These are phyloP conservation scores for Lobophora halterata DNA, from an alignment of 2,888 invertebrate species.

Conservation along the genomic window DNA sequence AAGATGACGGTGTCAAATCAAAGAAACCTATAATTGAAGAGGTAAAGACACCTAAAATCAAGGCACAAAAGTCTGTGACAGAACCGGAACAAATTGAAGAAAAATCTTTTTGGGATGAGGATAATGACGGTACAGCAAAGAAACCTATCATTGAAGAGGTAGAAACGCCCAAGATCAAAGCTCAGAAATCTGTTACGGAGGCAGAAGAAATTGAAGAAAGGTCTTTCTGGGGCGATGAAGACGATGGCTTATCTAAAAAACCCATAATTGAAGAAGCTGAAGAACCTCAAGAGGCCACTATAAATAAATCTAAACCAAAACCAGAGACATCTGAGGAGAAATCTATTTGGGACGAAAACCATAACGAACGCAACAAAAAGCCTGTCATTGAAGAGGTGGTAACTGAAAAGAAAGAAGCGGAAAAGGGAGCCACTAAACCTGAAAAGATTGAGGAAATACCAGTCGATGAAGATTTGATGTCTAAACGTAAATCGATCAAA, in stretches of 20 bases:
- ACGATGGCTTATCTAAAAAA: slow-evolving; percentile 48
- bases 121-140: slow-evolving; percentile 45
- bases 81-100: slow-evolving; percentile 53
- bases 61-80: slow-evolving; percentile 49
- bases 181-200: slow-evolving; percentile 48
- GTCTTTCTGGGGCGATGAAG: slow-evolving; percentile 55
- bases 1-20: slow-evolving; percentile 45
- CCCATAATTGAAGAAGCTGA: slow-evolving; percentile 47
- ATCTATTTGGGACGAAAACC: slow-evolving; percentile 67
- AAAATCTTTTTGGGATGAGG: slow-evolving; percentile 50
- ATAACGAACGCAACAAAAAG: slow-evolving; percentile 54
- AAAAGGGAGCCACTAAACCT: slow-evolving; percentile 57
- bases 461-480: slow-evolving; percentile 56
- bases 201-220: slow-evolving; percentile 50
- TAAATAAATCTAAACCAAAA: slow-evolving; percentile 43
- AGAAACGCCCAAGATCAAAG: slow-evolving; percentile 30
- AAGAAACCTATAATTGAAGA: slow-evolving; percentile 51
- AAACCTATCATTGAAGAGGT: slow-evolving; percentile 38
- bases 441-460: slow-evolving; percentile 61
- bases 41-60: slow-evolving; percentile 40
- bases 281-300: slow-evolving; percentile 35
- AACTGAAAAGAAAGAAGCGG: slow-evolving; percentile 49
- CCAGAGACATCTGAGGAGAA: slow-evolving; percentile 56
- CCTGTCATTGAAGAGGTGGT: slow-evolving; percentile 52
- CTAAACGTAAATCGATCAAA: slow-evolving; percentile 71